Conservation (phyloP, 2,888 invertebrate species). For the Malthinus flaveolus region DNA sequence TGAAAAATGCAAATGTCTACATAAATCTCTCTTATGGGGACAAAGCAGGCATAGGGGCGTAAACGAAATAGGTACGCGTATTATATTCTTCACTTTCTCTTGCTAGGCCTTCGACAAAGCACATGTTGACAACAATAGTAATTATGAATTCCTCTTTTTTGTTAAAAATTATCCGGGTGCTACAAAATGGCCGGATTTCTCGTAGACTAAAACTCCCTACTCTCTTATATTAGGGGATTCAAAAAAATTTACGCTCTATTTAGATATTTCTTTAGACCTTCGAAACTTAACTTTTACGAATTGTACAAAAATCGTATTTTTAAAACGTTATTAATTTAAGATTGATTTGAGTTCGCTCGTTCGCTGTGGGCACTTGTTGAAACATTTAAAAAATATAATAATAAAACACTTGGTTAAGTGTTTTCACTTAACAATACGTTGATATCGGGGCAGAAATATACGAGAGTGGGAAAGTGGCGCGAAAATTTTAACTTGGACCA, state of each 20-base stretch:
- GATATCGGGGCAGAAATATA: too few relatives aligned
- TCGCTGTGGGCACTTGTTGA: too few relatives aligned
- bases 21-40: constrained; percentile 36
- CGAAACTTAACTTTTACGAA: too few relatives aligned
- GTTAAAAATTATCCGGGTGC: constrained; percentile 23
- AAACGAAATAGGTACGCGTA: constrained; percentile 31
- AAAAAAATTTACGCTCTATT: constrained; percentile 44
- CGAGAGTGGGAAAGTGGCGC: too few relatives aligned
- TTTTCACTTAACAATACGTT: too few relatives aligned
- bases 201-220: constrained; percentile 28
- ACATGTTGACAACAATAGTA: constrained; percentile 30
- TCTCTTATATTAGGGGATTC: constrained; percentile 33
- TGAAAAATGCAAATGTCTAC: constrained; percentile 33
- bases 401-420: too few relatives aligned
- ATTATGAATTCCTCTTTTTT: constrained; percentile 32
- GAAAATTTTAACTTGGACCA: too few relatives aligned
- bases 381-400: too few relatives aligned
- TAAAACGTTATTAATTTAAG: too few relatives aligned
- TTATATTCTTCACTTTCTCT: constrained; percentile 23
- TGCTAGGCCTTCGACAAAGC: constrained; percentile 25
- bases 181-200: constrained; percentile 31
- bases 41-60: constrained; percentile 32
- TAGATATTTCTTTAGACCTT: constrained; percentile 34
- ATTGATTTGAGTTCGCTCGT: too few relatives aligned
- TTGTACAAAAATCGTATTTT: too few relatives aligned